phyloP scores from a whole-genome alignment of 2,888 invertebrate genomes.

The Drosophila macrothrix region DNA sequence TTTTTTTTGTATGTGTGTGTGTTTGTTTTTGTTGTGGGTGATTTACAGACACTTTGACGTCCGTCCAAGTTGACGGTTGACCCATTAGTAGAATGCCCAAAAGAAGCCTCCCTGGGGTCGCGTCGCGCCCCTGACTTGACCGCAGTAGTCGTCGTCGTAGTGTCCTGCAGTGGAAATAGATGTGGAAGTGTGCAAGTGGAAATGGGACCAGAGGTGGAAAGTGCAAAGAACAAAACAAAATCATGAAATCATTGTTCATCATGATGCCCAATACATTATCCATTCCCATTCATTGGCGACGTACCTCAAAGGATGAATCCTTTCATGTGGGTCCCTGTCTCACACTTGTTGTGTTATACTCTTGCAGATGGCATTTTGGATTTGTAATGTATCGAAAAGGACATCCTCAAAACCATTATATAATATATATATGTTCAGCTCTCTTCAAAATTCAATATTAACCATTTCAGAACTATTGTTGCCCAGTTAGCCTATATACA shows the following conservation, averaged over 20 bases:
- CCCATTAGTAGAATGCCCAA: slow-evolving; percentile 77
- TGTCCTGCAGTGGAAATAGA: slow-evolving; percentile 13
- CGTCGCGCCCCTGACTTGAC: slow-evolving; percentile 30
- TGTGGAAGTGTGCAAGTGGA: slow-evolving; percentile 4
- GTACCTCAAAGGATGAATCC: slow-evolving; percentile 69
- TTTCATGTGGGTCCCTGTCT: slow-evolving; percentile 36
- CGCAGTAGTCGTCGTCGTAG: not conserved
- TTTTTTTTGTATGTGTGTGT: slow-evolving; percentile 46
- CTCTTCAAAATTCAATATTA: not conserved
- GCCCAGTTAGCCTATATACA: too few species aligned
- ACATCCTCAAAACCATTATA: not conserved
- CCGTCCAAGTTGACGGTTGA: slow-evolving; percentile 77
- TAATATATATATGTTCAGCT: not conserved
- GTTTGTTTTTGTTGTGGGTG: slow-evolving; percentile 66
- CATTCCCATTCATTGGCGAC: slow-evolving; percentile 57
- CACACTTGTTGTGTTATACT: slow-evolving; percentile 12
- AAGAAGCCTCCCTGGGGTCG: slow-evolving; percentile 57
- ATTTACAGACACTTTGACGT: slow-evolving; percentile 80
- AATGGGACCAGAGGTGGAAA: slow-evolving; percentile 2
- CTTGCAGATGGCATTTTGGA: not conserved
- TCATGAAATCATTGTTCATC: slow-evolving; percentile 81
- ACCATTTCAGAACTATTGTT: not conserved
- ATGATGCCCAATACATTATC: slow-evolving; percentile 80
- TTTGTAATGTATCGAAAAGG: not conserved
- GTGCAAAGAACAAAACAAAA: slow-evolving; percentile 60